Evolutionary conservation across 2,797 vertebrate genomes (phyloP).

Genomic region (Petrocephalus sullivani): DNA sequence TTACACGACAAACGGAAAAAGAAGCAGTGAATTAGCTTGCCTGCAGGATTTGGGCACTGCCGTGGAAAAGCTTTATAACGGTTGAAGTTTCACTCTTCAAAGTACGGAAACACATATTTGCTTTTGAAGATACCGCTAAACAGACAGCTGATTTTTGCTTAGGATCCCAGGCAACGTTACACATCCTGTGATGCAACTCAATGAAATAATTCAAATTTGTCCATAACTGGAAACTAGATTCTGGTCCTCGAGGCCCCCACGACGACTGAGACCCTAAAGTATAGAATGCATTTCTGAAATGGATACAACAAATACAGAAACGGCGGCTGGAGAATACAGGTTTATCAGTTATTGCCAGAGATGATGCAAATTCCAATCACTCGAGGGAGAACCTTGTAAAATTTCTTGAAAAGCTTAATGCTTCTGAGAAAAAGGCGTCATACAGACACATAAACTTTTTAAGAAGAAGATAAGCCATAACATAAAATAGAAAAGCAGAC

Average conservation of each 20-base stretch:
- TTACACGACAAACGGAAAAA: background rate
- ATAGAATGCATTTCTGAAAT: conserved; percentile 1
- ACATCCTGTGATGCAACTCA: conserved; percentile 16
- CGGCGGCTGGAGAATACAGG: conserved; percentile 26
- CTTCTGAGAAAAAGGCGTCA: background rate
- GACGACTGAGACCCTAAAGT: background rate
- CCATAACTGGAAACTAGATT: background rate
- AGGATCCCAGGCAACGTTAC: background rate
- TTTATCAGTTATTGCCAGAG: conserved; percentile 41
- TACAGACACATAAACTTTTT: background rate
- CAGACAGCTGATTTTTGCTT: background rate
- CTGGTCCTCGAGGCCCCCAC: background rate
- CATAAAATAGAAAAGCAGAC: background rate
- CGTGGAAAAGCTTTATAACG: background rate
- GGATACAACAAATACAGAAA: conserved; percentile 12
- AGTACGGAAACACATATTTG: background rate
- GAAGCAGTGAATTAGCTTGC: background rate
- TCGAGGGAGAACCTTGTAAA: background rate
- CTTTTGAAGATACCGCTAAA: conserved; percentile 14
- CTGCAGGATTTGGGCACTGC: background rate
- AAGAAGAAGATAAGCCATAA: background rate
- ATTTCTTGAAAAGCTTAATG: conserved; percentile 6
- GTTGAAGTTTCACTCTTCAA: conserved; percentile 6
- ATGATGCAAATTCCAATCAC: conserved; percentile 24
- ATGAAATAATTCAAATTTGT: conserved; percentile 14